Evolutionary conservation across 2,888 invertebrate species (phyloP).

Genomic region (Stratiomys singularior): DNA sequence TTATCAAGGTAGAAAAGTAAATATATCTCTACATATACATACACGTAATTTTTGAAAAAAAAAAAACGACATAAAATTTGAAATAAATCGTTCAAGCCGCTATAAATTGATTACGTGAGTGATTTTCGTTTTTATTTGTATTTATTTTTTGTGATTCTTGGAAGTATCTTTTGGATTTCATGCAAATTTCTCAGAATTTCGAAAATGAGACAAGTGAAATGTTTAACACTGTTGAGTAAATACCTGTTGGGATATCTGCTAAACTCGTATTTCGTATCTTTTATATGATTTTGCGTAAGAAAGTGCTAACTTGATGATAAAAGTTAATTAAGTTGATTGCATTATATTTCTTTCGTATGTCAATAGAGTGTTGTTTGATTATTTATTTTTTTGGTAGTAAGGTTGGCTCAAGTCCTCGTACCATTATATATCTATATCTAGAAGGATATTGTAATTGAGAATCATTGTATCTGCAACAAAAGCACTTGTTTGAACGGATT

Average conservation of each 20-base stretch:
- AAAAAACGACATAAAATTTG: slow-evolving; percentile 3
- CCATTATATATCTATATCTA: background rate
- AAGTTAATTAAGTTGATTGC: background rate
- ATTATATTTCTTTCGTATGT: slow-evolving; percentile 3
- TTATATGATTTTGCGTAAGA: slow-evolving; percentile 17
- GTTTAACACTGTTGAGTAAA: slow-evolving; percentile 8
- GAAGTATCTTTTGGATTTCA: too few species aligned
- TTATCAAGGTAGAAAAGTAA: slow-evolving; percentile 14
- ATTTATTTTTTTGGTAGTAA: slow-evolving; percentile 9
- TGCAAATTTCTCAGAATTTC: too few species aligned
- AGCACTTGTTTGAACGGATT: slow-evolving; percentile 1
- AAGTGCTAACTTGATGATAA: slow-evolving; percentile 1
- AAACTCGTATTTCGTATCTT: background rate
- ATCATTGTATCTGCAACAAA: background rate
- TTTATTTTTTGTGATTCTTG: too few species aligned
- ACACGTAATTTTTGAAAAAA: slow-evolving; percentile 6
- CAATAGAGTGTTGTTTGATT: slow-evolving; percentile 12
- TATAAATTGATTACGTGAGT: too few species aligned
- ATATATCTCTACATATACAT: slow-evolving; percentile 21
- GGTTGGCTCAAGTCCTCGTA: background rate
- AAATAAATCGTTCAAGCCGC: background rate
- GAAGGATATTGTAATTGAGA: background rate
- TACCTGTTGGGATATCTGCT: background rate
- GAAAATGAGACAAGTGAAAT: background rate
- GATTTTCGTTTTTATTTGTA: too few species aligned